phyloP scores from a whole-genome alignment of 2,113 vertebrate genomes.

The Pelusios castaneus region DNA sequence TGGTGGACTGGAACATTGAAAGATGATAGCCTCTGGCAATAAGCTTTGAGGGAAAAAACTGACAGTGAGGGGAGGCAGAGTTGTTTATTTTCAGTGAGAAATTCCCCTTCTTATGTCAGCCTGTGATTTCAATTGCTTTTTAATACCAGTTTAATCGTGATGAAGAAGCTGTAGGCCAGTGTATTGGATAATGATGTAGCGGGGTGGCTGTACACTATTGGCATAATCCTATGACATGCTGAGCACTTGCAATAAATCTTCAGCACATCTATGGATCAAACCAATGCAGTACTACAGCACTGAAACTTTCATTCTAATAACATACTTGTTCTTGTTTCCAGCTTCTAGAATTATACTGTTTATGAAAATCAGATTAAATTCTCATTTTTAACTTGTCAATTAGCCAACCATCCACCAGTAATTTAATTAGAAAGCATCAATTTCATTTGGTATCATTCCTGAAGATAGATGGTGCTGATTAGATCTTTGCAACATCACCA shows the following conservation, averaged over 20 bases:
- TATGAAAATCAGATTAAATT: background rate
- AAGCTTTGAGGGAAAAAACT: background rate
- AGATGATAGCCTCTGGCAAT: background rate
- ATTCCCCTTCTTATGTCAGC: background rate
- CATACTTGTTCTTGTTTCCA: background rate
- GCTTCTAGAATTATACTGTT: background rate
- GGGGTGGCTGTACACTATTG: fast-evolving
- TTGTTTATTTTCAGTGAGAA: background rate
- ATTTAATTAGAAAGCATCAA: background rate
- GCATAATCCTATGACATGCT: background rate
- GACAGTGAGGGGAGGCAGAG: background rate
- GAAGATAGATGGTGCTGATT: background rate
- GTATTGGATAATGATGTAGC: background rate
- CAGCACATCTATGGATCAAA: background rate
- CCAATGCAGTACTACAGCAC: background rate
- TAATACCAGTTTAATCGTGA: background rate
- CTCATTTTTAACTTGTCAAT: background rate
- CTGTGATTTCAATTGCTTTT: background rate
- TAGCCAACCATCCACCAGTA: background rate
- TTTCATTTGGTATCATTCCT: background rate
- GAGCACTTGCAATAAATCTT: background rate
- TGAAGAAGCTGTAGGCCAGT: background rate
- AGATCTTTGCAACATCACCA: background rate
- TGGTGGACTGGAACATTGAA: background rate
- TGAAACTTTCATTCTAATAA: background rate